A percentile compares a stretch with the other conserved stretches of the same genome.
Conservation (phyloP, 2,888 invertebrate species). For the Crepidodera aurea region DNA sequence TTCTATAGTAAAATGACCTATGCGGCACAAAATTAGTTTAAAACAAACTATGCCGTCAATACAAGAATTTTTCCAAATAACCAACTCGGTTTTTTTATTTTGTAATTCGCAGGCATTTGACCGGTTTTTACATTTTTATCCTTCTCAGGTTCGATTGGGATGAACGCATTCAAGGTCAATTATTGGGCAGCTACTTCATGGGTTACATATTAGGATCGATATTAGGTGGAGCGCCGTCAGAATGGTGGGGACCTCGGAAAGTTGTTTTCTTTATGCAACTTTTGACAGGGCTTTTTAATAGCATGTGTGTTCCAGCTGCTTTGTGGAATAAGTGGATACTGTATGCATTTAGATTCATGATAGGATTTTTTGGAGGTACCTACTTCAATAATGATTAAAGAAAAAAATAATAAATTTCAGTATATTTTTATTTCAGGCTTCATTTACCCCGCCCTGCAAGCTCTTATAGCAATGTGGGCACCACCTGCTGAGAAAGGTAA, state of each 20-base stretch:
- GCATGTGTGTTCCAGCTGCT: constrained; percentile 61
- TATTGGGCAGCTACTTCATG: constrained; percentile 48
- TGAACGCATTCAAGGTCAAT: constrained; percentile 44
- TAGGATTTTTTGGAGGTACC: background rate
- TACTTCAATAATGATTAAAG: too few relatives aligned
- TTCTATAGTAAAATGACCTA: too few relatives aligned
- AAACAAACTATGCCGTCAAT: too few relatives aligned
- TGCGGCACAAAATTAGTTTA: too few relatives aligned
- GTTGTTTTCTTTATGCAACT: constrained; percentile 46
- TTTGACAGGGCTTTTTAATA: constrained; percentile 42
- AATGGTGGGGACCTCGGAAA: constrained; percentile 47
- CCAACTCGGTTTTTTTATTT: too few relatives aligned
- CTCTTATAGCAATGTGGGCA: constrained; percentile 74
- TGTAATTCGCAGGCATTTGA: too few relatives aligned
- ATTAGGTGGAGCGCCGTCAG: constrained; percentile 48
- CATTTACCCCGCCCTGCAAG: constrained; percentile 71
- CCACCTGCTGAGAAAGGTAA: constrained; percentile 79
- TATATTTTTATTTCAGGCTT: too few relatives aligned
- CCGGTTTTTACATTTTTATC: too few relatives aligned
- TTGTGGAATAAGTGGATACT: background rate
- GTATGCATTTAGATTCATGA: background rate
- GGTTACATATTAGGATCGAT: constrained; percentile 48
- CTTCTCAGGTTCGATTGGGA: constrained; percentile 49
- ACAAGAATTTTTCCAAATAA: too few relatives aligned
- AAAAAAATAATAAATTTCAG: too few relatives aligned